These are phyloP conservation scores for Anoplophora glabripennis DNA, from an alignment of 1,140 invertebrate genomes.

Conservation along the genomic window DNA sequence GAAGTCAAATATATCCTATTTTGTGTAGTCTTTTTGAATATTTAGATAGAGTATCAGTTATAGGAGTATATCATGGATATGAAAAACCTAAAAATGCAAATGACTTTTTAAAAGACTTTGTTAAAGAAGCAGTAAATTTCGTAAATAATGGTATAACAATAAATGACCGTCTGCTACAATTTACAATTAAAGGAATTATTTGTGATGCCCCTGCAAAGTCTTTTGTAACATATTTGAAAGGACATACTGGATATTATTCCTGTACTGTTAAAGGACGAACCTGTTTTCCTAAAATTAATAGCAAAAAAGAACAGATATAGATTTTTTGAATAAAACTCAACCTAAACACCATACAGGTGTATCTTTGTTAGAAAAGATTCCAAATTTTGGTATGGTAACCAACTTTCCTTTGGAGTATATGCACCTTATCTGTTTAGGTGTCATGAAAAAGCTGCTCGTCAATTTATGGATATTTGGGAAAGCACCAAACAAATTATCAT, in stretches of 20 bases:
- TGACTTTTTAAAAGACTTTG: neutral
- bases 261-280: slow-evolving; percentile 1
- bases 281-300: neutral
- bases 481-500: neutral
- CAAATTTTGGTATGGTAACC: slow-evolving; percentile 6
- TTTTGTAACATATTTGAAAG: neutral
- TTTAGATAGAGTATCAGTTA: neutral
- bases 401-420: slow-evolving; percentile 12
- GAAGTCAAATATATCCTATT: neutral
- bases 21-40: neutral
- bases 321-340: slow-evolving; percentile 2
- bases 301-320: neutral
- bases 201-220: slow-evolving; percentile 7
- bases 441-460: slow-evolving; percentile 6
- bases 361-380: slow-evolving; percentile 1
- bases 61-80: neutral
- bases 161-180: neutral
- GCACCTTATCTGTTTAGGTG: slow-evolving; percentile 13
- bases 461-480: slow-evolving; percentile 2
- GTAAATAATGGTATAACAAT: neutral
- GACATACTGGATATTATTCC: slow-evolving; percentile 4
- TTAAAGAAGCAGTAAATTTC: neutral
- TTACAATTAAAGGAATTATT: slow-evolving; percentile 3
- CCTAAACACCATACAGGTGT: slow-evolving; percentile 1
- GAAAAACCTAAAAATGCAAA: slow-evolving; percentile 2